Conservation (phyloP, 2,113 vertebrate genomes). For the Halichoerus grypus region DNA sequence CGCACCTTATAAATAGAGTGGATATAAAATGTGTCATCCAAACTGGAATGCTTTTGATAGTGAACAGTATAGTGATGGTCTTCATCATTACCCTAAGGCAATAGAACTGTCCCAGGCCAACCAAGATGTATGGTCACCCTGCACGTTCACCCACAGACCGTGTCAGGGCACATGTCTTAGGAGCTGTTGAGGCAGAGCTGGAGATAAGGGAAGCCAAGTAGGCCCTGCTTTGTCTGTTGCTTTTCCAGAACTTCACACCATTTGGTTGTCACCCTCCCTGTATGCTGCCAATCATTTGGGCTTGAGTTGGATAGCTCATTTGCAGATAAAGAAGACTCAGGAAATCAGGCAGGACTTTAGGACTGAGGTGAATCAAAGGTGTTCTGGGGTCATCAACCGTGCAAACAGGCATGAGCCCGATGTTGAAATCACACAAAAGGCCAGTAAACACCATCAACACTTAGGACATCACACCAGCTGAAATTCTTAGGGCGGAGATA, state of each 20-base stretch:
- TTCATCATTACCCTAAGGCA: not conserved
- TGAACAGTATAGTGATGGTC: rapidly evolving
- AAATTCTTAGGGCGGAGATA: not conserved
- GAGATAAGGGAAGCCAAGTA: not conserved
- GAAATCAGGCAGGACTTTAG: not conserved
- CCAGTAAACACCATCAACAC: not conserved
- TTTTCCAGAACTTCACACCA: not conserved
- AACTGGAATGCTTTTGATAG: not conserved
- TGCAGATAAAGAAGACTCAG: not conserved
- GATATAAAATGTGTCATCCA: not conserved
- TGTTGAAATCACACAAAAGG: not conserved
- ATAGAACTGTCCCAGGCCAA: not conserved
- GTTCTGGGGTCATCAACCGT: not conserved
- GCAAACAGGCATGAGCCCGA: too few relatives aligned
- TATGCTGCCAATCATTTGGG: not conserved
- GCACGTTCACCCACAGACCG: not conserved
- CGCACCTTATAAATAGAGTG: not conserved
- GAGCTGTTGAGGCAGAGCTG: not conserved
- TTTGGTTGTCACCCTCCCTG: not conserved
- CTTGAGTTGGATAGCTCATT: not conserved
- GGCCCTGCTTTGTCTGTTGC: not conserved
- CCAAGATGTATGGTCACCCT: rapidly evolving
- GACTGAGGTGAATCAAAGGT: not conserved
- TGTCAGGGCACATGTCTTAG: not conserved
- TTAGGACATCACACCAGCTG: not conserved